A percentile compares a stretch with the other conserved stretches of the same genome.
These are phyloP conservation scores for Nomada ruficornis DNA, from an alignment of 2,888 invertebrate species.

Conservation along the genomic window DNA sequence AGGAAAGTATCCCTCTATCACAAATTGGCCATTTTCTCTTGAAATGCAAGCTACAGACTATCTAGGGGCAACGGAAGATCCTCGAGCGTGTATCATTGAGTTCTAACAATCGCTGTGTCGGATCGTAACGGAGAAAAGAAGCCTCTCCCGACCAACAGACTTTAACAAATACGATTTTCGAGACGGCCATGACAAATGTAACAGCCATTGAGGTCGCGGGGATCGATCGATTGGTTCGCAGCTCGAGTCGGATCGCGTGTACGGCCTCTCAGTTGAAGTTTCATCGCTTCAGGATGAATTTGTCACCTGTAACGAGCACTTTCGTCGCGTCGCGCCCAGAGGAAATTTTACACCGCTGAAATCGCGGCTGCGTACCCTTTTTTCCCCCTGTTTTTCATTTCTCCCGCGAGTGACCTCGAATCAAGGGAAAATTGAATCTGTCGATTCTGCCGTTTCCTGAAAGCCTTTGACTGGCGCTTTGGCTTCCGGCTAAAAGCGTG, in stretches of 20 bases:
- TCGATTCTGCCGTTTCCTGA: neutral
- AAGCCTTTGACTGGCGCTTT: too few relatives aligned
- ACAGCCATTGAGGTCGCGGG: conserved; percentile 4
- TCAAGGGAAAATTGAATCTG: neutral
- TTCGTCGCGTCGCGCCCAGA: neutral
- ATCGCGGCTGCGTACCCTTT: conserved; percentile 1
- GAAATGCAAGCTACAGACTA: neutral
- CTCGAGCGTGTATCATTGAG: neutral
- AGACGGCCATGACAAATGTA: neutral
- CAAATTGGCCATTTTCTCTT: conserved; percentile 5
- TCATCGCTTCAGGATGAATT: conserved; percentile 41
- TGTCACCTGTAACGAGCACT: conserved; percentile 48
- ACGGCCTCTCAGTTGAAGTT: conserved; percentile 22
- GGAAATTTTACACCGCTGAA: conserved; percentile 40
- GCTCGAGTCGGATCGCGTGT: neutral
- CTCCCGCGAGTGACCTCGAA: neutral
- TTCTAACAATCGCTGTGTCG: conserved; percentile 1
- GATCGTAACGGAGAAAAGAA: conserved; percentile 3
- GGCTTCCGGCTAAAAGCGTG: neutral
- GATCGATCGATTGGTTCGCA: conserved; percentile 12
- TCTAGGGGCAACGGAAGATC: neutral
- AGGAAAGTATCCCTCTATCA: neutral
- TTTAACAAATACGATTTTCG: conserved; percentile 25
- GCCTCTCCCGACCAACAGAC: neutral
- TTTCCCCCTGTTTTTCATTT: conserved; percentile 7